Evolutionary conservation across 2,797 vertebrate genomes (phyloP).

Genomic region (Fistularia tabacaria): DNA sequence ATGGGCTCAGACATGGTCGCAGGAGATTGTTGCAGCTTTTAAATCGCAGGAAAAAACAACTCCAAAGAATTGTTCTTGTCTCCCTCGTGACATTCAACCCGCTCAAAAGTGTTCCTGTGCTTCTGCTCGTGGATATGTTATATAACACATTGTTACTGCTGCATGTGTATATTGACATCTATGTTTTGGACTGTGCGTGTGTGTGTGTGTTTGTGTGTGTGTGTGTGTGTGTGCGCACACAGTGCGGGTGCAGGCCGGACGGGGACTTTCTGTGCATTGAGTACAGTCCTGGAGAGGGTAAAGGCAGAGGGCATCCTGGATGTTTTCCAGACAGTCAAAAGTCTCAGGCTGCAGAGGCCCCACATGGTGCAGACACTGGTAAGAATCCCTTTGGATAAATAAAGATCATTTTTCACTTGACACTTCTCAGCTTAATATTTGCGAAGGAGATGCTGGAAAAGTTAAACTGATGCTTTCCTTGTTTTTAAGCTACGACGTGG

Average conservation of each 20-base stretch:
- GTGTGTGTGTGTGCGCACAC: slow-evolving; percentile 16
- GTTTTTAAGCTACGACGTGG: too few relatives aligned
- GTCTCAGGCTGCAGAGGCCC: slow-evolving; percentile 94
- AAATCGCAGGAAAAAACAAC: slow-evolving; percentile 40
- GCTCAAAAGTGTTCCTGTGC: slow-evolving; percentile 2
- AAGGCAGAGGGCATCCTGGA: slow-evolving; percentile 98
- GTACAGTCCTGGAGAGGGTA: slow-evolving; percentile 96
- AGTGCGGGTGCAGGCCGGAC: slow-evolving; percentile 96
- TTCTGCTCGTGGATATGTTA: background rate
- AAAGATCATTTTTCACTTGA: background rate
- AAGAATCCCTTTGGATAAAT: slow-evolving; percentile 30
- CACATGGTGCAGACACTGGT: slow-evolving; percentile 99
- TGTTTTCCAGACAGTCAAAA: slow-evolving; percentile 99
- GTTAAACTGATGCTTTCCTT: too few relatives aligned
- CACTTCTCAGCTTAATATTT: background rate
- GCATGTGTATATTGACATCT: slow-evolving; percentile 1
- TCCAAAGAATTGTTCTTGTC: slow-evolving; percentile 39
- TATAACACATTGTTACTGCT: background rate
- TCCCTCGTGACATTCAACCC: slow-evolving; percentile 32
- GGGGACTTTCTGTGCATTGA: slow-evolving; percentile 95
- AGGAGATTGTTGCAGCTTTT: slow-evolving; percentile 12
- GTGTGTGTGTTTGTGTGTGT: background rate
- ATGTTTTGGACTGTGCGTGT: background rate
- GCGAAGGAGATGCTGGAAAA: too few relatives aligned
- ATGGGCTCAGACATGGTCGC: slow-evolving; percentile 1